Percentiles rank a stretch among this genome's conserved stretches.
Evolutionary conservation across 2,888 invertebrate genomes (phyloP).

Genomic region (Xanthorhoe designata): DNA sequence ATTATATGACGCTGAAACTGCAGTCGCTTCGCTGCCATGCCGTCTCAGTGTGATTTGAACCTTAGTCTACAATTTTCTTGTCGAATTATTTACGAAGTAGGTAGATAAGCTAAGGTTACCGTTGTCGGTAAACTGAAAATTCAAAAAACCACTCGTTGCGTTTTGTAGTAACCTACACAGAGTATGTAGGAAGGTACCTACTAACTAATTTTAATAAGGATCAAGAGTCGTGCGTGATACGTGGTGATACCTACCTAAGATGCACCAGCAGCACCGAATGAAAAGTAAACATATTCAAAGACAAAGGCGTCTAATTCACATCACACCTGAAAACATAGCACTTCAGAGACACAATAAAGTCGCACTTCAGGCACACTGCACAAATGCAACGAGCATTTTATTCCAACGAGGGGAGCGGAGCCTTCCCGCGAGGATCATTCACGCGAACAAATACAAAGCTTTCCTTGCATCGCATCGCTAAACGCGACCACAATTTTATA

Average conservation of each 20-base stretch:
- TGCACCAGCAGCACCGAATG: neutral
- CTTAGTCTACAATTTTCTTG: neutral
- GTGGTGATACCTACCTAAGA: too few species aligned
- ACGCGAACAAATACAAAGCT: conserved; percentile 54
- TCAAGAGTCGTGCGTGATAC: neutral
- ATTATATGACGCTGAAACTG: too few species aligned
- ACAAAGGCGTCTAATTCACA: conserved; percentile 35
- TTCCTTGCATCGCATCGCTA: conserved; percentile 49
- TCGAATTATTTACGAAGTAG: neutral
- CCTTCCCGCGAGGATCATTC: conserved; percentile 56
- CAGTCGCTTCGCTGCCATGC: too few species aligned
- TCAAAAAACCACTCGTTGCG: too few species aligned
- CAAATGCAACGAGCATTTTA: conserved; percentile 56
- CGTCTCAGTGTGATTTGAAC: too few species aligned
- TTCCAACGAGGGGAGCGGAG: conserved; percentile 43
- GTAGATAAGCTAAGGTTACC: neutral
- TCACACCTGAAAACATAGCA: conserved; percentile 37
- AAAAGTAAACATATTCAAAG: conserved; percentile 14
- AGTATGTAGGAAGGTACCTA: too few species aligned
- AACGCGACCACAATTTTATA: conserved; percentile 44
- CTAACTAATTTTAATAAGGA: neutral
- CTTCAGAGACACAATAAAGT: conserved; percentile 45
- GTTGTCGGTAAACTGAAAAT: too few species aligned
- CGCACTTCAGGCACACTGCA: conserved; percentile 52
- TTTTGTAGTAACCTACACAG: too few species aligned